Base-by-base conservation (phyloP, 1,140 invertebrate species). In the Eufriesea mexicana region DNA sequence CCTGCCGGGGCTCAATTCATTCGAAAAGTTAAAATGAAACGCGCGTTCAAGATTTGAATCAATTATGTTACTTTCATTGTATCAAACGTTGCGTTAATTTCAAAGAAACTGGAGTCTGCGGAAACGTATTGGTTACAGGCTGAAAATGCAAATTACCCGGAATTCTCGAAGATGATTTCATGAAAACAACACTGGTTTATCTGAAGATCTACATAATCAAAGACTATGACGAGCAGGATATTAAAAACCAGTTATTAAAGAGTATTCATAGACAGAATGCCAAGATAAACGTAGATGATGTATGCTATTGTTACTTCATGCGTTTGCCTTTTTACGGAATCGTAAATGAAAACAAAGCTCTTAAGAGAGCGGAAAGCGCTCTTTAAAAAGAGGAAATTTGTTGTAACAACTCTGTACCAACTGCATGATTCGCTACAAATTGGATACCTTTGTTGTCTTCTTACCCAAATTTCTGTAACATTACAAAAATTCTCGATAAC, bases 241-340 rank as follows among this genome's bases (percentile, higher is more conserved):
- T 87, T 79, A 49, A 83, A 87, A 87, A 87, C 85, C 82, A 84
- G 85, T 87, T 87, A 87, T 87, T 87, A 87, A 87, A 87, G 68
- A 77, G 62, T 66, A 51, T 45, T 84, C 79, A 55, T 55, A 76
- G 73, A 76, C 79, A 49, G 72, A 51, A 54, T 70, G 45, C 62
- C 54, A 76, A 76, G 79, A 82, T 82, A 67, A 67, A 80, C 70
- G 72, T 47, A n/a, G 73, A 82, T 82, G 73, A 82, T 76, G 54
- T 82, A 82, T 67, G 51, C 79, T 76, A 82, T 82, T 82, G 79
- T 82, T 76, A 49, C 49, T 67, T 66, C 62, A 76, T 67, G n/a
- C 72, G 23, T 74, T 81, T 54, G 71, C 59, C 20, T 81, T 73
- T 82, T 75, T 82, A 64, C 47, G 49, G 59, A 80, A 80, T 80